A percentile compares a stretch with the other conserved stretches of the same genome.
Evolutionary conservation across 2,888 invertebrate species (phyloP).

Genomic region (Lasioglossum pauxillum): DNA sequence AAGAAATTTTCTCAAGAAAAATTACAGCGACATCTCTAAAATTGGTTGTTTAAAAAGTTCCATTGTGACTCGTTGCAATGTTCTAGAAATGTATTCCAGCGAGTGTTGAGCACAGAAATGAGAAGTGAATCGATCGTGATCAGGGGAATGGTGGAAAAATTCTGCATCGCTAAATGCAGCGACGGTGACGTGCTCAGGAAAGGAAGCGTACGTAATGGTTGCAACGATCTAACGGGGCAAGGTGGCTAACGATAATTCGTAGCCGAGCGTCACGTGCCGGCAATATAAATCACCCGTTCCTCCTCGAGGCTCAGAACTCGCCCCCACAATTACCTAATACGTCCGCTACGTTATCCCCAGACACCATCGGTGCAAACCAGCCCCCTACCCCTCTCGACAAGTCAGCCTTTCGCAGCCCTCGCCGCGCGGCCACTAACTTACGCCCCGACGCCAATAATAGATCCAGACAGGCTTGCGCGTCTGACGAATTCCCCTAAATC

Average conservation of each 20-base stretch:
- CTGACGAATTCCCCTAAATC: conserved; percentile 72
- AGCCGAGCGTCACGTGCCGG: conserved; percentile 80
- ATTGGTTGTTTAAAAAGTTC: too few relatives aligned
- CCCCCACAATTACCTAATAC: conserved; percentile 81
- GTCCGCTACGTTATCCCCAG: conserved; percentile 77
- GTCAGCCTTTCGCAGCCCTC: conserved; percentile 46
- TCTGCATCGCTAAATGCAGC: background rate
- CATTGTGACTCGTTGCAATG: background rate
- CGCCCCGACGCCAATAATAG: conserved; percentile 76
- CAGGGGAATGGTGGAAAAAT: background rate
- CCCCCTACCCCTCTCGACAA: conserved; percentile 37
- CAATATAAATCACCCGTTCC: conserved; percentile 81
- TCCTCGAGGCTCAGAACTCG: conserved; percentile 61
- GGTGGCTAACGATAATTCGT: conserved; percentile 81
- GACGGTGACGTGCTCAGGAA: conserved; percentile 25
- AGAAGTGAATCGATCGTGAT: background rate
- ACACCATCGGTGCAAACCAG: conserved; percentile 71
- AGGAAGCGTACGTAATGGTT: conserved; percentile 40
- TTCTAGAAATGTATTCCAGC: background rate
- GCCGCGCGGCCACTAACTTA: conserved; percentile 72
- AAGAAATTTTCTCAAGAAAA: too few relatives aligned
- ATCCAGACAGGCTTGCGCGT: conserved; percentile 62
- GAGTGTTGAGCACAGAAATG: too few relatives aligned
- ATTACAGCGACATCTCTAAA: too few relatives aligned
- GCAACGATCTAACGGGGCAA: conserved; percentile 50